Percentiles rank a stretch among this genome's conserved stretches.
These are phyloP conservation scores for Lypha dubia DNA, from an alignment of 2,888 invertebrate genomes.

Conservation along the genomic window DNA sequence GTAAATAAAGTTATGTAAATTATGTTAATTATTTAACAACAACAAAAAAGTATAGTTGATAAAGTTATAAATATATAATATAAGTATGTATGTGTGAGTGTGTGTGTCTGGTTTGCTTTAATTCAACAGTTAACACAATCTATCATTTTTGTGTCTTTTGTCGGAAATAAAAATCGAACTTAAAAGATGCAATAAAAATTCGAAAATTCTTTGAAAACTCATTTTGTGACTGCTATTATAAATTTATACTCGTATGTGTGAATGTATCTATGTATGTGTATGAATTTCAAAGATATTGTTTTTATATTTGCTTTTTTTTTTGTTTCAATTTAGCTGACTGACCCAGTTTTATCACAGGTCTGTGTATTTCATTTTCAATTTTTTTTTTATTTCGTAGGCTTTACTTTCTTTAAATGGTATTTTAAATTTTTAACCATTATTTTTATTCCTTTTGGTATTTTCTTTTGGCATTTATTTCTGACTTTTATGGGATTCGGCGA, in stretches of 20 bases:
- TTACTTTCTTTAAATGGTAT: constrained; percentile 58
- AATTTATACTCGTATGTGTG: background rate
- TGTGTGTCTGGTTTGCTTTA: background rate
- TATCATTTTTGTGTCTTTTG: background rate
- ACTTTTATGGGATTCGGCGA: constrained; percentile 11
- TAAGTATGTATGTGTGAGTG: too few relatives aligned
- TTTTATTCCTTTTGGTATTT: constrained; percentile 10
- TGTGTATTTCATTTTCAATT: constrained; percentile 14
- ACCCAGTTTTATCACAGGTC: constrained; percentile 47
- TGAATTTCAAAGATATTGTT: background rate
- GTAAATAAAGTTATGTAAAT: constrained; percentile 67
- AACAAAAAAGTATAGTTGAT: constrained; percentile 1
- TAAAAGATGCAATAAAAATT: background rate
- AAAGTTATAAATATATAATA: background rate
- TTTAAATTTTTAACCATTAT: constrained; percentile 38
- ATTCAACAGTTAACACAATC: background rate
- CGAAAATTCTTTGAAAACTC: background rate
- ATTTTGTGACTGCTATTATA: background rate
- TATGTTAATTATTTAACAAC: constrained; percentile 48
- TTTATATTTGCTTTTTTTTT: background rate
- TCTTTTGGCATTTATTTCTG: constrained; percentile 4
- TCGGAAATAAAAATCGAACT: background rate
- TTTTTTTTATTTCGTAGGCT: constrained; percentile 42
- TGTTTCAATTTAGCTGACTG: constrained; percentile 34
- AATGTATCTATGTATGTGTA: background rate